A percentile compares a stretch with the other conserved stretches of the same genome.
These are phyloP conservation scores for Nycticebus coucang DNA, from an alignment of 2,113 vertebrate species.

Conservation along the genomic window DNA sequence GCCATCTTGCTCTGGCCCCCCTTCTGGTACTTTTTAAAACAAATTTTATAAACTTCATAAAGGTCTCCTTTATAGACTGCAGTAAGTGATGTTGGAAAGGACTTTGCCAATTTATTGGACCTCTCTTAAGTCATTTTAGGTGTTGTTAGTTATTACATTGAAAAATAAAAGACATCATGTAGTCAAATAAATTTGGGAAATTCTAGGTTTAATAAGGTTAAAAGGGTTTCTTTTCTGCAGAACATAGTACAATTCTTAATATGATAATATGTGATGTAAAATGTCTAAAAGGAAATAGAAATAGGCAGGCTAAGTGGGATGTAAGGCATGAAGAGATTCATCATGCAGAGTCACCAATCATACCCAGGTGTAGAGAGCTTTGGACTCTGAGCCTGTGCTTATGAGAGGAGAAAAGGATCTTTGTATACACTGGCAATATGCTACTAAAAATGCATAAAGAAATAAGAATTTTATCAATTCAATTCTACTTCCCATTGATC, in stretches of 20 bases:
- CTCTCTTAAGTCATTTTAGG: not conserved
- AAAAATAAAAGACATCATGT: not conserved
- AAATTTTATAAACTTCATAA: conserved; percentile 9
- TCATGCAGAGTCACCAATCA: not conserved
- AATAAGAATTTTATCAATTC: not conserved
- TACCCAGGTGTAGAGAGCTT: not conserved
- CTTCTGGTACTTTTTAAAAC: not conserved
- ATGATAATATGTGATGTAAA: not conserved
- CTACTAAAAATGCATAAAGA: not conserved
- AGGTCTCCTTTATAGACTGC: not conserved
- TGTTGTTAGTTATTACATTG: not conserved
- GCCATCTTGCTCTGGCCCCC: too few relatives aligned
- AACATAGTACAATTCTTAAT: conserved; percentile 30
- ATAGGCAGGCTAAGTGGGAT: not conserved
- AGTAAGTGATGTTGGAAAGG: not conserved
- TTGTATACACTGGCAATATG: not conserved
- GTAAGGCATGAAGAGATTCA: not conserved
- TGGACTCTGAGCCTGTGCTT: not conserved
- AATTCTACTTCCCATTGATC: not conserved
- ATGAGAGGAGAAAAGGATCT: not conserved
- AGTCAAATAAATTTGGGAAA: not conserved
- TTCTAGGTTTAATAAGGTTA: not conserved
- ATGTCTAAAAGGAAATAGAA: not conserved
- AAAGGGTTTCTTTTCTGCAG: not conserved
- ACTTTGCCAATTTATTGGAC: not conserved